Base-by-base conservation (phyloP, 1,140 invertebrate genomes). In the Oryctes rhinoceros region DNA sequence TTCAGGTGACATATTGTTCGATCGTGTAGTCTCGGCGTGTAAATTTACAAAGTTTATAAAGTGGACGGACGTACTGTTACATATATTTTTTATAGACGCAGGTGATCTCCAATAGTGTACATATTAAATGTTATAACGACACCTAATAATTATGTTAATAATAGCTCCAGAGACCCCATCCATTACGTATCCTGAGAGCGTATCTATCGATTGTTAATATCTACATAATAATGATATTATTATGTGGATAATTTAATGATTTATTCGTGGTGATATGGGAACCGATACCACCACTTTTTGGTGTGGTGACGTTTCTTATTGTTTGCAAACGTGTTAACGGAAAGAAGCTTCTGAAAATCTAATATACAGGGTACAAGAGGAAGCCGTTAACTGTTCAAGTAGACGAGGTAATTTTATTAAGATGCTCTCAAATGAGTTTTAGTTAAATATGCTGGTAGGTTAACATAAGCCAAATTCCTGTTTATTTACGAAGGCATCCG, bases 1-100 rank as follows among this genome's bases (percentile, higher is more conserved):
- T 79, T 82, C 78, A 83, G 82, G 82, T 83, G 82, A 83, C 82
- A 82, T 76, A 74, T 82, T 76, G 24, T 71, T 11, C 24, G 13
- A 71, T 24, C 7, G 65, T 71, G 65, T 35, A 71, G 65, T 71
- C 35, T 24, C 18, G 11, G 9, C 11, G 65, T 71, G 65, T 71
- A 71, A 71, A 71, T 71, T 30, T 24, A 24, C 24, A n/a, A 59
- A 59, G 15, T 53, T 11, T 53, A 59, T 44, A 44, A 44, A 10
- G 18, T 7, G 15, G 65, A 71, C 35, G 39, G 6, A 71, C 24
- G 20, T 35, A 71, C 24, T 71, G 11, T 37, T 37, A 71, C 65
- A 37, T 71, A 71, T 71, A 71, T 71, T 71, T 71, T 71, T 71
- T 71, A 71, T 71, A 71, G 65, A 71, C 65, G 65, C 65, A 71